These are phyloP conservation scores for Yponomeuta evonymella DNA, from an alignment of 2,888 invertebrate genomes.

Conservation along the genomic window DNA sequence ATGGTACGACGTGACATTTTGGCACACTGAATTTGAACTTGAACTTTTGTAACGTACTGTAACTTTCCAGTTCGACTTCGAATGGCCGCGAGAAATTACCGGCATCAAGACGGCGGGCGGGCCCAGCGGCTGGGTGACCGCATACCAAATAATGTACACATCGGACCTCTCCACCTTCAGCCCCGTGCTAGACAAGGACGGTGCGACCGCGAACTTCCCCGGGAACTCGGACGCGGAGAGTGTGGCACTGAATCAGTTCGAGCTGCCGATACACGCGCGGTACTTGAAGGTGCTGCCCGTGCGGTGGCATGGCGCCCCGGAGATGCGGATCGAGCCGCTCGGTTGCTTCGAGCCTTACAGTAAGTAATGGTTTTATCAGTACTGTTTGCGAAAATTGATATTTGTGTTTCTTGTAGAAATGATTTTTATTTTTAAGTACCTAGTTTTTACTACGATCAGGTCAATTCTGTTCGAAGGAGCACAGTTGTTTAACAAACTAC, in stretches of 20 bases:
- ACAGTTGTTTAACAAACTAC: no score
- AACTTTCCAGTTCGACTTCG: constrained; percentile 81
- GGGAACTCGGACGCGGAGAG: constrained; percentile 83
- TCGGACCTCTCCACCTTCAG: constrained; percentile 83
- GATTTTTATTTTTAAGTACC: neutral
- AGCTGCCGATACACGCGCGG: constrained; percentile 82
- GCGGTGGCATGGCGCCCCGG: constrained; percentile 84
- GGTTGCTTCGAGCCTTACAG: constrained; percentile 85
- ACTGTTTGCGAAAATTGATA: no score
- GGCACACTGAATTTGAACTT: neutral
- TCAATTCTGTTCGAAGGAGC: no score
- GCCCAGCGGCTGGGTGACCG: constrained; percentile 82
- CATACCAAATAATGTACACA: constrained; percentile 85
- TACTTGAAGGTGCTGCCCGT: constrained; percentile 83
- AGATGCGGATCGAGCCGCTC: constrained; percentile 83
- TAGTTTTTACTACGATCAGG: no score
- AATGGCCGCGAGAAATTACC: constrained; percentile 84
- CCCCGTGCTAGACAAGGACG: constrained; percentile 75
- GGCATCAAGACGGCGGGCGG: constrained; percentile 86
- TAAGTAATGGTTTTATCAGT: no score
- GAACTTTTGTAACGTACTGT: neutral
- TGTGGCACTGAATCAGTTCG: constrained; percentile 79
- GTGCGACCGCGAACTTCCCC: constrained; percentile 77
- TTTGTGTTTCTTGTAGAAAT: no score
- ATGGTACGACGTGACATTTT: constrained; percentile 54